Evolutionary conservation across 2,797 vertebrate genomes (phyloP), one percentile per base, ranked within the genome.

Genomic region (Lateolabrax maculatus): DNA sequence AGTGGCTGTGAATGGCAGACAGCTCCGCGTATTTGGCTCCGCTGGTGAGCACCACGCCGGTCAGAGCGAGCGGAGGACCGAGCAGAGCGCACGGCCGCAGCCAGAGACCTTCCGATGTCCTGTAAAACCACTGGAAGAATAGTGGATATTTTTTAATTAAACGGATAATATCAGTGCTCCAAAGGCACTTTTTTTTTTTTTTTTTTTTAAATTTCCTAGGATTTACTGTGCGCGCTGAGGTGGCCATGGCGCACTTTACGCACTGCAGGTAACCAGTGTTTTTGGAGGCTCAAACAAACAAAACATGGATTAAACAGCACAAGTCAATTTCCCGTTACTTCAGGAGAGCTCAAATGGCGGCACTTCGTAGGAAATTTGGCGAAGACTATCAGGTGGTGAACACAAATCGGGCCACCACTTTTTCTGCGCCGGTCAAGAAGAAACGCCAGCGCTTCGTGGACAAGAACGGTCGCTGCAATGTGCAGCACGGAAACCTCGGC

Each of bases 381-480:
- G 97, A 97, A 27, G 97, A 97, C 92, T 97, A 97, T 87, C 97
- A 96, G 87, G 96, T 96, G 69, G 96, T 97, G 34, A 97, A 95
- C 81, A 96, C 95, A 0, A 90, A 94, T 3, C 78, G 91, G 25
- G 89, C 92, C 0, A 73, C 91, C 49, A 74, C 93, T 23, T 96
- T 95, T 75, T 78, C 95, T 0, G 93, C 94, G n/a, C 95, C 93
- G 46, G 93, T 93, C 6, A 96, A 95, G 87, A 95, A 97, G 83
- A 97, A 97, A 87, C 94, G 97, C 21, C 97, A 98, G 91, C 96
- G 97, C 72, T 98, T 98, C 70, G 97, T 98, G 91, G 97, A 98
- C 52, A 98, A 98, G 90, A 98, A 98, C 81, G 97, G 97, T 2
- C 97, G 97, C 63, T 98, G 97, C 84, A 98, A 98, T 0, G 97